A percentile compares a stretch with the other conserved stretches of the same genome.
These are phyloP conservation scores for Lampris megalopsis DNA, from an alignment of 2,113 vertebrate genomes.

Conservation along the genomic window DNA sequence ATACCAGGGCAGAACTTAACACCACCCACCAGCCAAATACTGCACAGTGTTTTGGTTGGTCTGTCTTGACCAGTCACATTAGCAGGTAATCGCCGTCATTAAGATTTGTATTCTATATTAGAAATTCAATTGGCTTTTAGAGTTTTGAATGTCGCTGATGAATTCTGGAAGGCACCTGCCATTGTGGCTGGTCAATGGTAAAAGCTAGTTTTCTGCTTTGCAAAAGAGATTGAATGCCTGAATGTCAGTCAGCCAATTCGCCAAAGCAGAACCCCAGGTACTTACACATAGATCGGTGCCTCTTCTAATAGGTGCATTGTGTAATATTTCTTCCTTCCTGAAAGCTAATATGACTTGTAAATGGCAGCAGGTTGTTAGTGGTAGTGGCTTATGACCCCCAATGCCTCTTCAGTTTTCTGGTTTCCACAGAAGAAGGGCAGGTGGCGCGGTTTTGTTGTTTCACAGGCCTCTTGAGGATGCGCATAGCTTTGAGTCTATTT, in stretches of 20 bases:
- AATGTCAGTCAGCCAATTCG: not conserved
- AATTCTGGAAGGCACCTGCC: not conserved
- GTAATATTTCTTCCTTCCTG: too few species aligned
- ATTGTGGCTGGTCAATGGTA: too few species aligned
- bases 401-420: too few species aligned
- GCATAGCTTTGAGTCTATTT: too few species aligned
- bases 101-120: too few species aligned
- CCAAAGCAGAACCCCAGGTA: constrained; percentile 35
- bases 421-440: too few species aligned
- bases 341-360: too few species aligned
- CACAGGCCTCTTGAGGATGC: too few species aligned
- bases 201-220: not conserved
- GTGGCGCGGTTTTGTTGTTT: too few species aligned
- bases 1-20: not conserved
- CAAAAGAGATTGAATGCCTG: not conserved
- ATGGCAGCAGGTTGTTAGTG: too few species aligned
- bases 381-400: too few species aligned
- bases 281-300: constrained; percentile 30
- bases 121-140: constrained; percentile 4
- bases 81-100: constrained; percentile 3
- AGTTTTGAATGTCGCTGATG: not conserved
- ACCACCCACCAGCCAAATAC: not conserved
- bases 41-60: constrained; percentile 2
- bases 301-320: not conserved
- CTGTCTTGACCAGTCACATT: not conserved